These are phyloP conservation scores for Sceloporus undulatus DNA, from an alignment of 2,113 vertebrate species.

Conservation along the genomic window DNA sequence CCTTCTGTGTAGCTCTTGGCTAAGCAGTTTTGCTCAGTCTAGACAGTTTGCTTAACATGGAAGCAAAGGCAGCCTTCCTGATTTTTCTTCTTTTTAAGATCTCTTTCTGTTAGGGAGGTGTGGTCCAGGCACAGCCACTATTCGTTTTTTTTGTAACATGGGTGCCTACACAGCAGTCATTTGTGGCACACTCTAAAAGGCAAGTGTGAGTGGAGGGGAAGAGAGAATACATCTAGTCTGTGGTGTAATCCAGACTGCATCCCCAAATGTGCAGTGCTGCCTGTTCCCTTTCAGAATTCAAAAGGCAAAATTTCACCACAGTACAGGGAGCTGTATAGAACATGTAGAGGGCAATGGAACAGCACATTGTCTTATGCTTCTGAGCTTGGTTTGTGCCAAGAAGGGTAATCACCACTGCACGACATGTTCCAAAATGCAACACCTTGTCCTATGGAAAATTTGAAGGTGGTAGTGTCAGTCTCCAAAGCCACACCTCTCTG, in stretches of 20 bases:
- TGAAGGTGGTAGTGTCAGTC: neutral
- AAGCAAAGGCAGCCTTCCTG: conserved; percentile 12
- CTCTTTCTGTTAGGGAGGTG: neutral
- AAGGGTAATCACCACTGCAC: neutral
- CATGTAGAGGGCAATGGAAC: neutral
- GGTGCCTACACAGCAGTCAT: neutral
- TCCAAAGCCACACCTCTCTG: neutral
- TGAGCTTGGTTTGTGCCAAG: neutral
- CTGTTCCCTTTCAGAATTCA: neutral
- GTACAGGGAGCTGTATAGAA: too few relatives aligned
- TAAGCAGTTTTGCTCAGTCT: neutral
- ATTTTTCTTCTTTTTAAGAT: neutral
- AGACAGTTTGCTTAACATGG: neutral
- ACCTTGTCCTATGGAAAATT: neutral
- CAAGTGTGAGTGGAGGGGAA: neutral
- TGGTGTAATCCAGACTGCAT: too few relatives aligned
- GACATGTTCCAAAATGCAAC: neutral
- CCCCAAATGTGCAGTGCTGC: neutral
- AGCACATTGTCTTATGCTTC: neutral
- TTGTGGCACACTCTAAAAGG: neutral
- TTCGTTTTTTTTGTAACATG: neutral
- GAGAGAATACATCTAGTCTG: neutral
- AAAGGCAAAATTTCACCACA: neutral
- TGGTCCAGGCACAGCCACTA: neutral
- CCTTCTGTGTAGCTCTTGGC: neutral